Base-by-base conservation (phyloP, 2,888 invertebrate genomes). In the Chymomyza amoena region DNA sequence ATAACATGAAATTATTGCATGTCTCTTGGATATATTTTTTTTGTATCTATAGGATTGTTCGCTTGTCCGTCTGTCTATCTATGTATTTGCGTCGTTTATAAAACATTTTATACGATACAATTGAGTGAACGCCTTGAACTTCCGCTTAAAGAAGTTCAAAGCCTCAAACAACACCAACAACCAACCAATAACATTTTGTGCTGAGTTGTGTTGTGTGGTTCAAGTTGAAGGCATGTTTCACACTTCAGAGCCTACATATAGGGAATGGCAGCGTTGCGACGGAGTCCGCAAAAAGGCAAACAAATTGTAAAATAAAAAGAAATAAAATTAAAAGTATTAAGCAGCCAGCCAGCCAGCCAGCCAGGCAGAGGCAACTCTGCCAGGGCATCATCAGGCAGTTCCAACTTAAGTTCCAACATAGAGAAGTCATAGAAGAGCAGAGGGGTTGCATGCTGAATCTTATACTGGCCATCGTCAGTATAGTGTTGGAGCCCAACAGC, bases 71-170 rank as follows among this genome's bases (percentile, higher is more conserved):
- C 39, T 72, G 61, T 32, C 20, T 56, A 32, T 66, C 61, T 66
- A 36, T 25, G 13, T 64, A 20, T 60, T 62, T 61, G 50, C 62
- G 69, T 73, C 72, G 73, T 70, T 87, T 87, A 83, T 81, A 84
- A 87, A 84, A 86, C 82, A 83, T 86, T 88, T 83, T 88, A 89
- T 81, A 82, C 80, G 87, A 85, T 90, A 87, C 90, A 89, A 87
- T 87, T 90, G 88, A 90, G 87, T 89, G 89, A 90, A 90, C 83
- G 87, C 89, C 89, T 90, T 90, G 90, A 90, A 90, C 89, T 90
- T 90, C 89, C 89, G 88, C 84, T 87, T 76, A 77, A 72, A 85
- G 77, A 88, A 89, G 80, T 81, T 87, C 81, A 88, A 76, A 68
- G 65, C 70, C 68, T 72, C 28, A 68, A 67, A 70, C 65, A 85